A percentile compares a stretch with the other conserved stretches of the same genome.
phyloP scores from a whole-genome alignment of 2,113 vertebrate genomes.

The Chloropsis hardwickii region DNA sequence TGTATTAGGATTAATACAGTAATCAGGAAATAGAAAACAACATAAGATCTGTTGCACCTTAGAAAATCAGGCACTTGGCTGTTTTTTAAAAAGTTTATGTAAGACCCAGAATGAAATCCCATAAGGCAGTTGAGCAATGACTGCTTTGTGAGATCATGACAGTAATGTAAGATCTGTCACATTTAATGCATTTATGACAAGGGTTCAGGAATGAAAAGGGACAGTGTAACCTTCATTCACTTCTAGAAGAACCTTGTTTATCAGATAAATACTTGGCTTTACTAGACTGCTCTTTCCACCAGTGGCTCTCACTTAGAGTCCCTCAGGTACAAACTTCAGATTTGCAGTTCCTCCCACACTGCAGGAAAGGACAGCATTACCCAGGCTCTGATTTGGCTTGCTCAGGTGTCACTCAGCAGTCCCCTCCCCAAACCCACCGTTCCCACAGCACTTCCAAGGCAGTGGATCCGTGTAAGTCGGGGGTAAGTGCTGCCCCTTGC shows the following conservation, averaged over 20 bases:
- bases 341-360: neutral
- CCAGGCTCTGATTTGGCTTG: neutral
- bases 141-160: neutral
- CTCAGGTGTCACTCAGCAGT: neutral
- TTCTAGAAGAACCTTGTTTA: neutral
- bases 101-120: neutral
- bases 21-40: neutral
- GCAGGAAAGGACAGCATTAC: rapidly evolving
- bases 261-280: neutral
- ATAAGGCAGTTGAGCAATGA: neutral
- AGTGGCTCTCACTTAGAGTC: neutral
- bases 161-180: conserved; percentile 11
- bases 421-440: neutral
- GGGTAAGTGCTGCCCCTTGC: neutral
- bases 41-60: neutral
- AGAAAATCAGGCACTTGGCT: neutral
- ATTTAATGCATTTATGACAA: conserved; percentile 9
- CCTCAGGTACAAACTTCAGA: neutral
- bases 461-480: rapidly evolving
- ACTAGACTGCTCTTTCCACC: neutral
- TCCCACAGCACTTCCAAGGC: neutral
- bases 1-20: neutral
- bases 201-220: neutral
- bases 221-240: neutral
- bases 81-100: neutral